Percentiles rank a stretch among this genome's conserved stretches.
Evolutionary conservation across 2,113 vertebrate species (phyloP).

Genomic region (Pipra filicauda): DNA sequence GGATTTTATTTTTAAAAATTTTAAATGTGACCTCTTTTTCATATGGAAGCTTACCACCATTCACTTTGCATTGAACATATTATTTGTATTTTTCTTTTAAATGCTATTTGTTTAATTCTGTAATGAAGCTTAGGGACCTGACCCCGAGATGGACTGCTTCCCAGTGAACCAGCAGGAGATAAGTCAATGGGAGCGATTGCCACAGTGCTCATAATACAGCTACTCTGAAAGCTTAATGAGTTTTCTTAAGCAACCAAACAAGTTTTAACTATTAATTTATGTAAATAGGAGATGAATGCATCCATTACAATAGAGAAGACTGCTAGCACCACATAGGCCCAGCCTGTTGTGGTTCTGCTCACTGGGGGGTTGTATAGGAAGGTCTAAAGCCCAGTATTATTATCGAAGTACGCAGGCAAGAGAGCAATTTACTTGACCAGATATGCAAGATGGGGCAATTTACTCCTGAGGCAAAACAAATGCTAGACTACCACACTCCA

Average conservation of each 20-base stretch:
- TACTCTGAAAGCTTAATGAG: conserved; percentile 91
- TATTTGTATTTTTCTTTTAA: conserved; percentile 14
- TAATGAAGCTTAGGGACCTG: conserved; percentile 29
- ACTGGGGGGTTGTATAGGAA: neutral
- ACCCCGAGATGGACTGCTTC: conserved; percentile 49
- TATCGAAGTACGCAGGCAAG: conserved; percentile 32
- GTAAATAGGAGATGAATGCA: conserved; percentile 55
- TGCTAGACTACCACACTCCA: conserved; percentile 60
- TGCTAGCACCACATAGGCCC: neutral
- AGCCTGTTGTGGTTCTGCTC: conserved; percentile 14
- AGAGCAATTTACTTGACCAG: conserved; percentile 68
- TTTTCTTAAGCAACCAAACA: conserved; percentile 76
- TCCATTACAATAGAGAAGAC: conserved; percentile 22
- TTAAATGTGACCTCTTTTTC: neutral
- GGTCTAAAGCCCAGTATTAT: conserved; percentile 22
- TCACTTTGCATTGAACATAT: neutral
- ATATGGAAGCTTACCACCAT: neutral
- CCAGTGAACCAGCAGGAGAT: conserved; percentile 56
- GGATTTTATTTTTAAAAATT: neutral
- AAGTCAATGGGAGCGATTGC: conserved; percentile 70
- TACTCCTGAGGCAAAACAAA: conserved; percentile 67
- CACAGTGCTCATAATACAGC: conserved; percentile 83
- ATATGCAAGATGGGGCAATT: conserved; percentile 63
- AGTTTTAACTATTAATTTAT: conserved; percentile 80
- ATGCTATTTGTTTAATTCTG: conserved; percentile 31